Percentiles rank a stretch among this genome's conserved stretches.
phyloP scores from a whole-genome alignment of 2,797 vertebrate genomes.

The Arrhamphus sclerolepis region DNA sequence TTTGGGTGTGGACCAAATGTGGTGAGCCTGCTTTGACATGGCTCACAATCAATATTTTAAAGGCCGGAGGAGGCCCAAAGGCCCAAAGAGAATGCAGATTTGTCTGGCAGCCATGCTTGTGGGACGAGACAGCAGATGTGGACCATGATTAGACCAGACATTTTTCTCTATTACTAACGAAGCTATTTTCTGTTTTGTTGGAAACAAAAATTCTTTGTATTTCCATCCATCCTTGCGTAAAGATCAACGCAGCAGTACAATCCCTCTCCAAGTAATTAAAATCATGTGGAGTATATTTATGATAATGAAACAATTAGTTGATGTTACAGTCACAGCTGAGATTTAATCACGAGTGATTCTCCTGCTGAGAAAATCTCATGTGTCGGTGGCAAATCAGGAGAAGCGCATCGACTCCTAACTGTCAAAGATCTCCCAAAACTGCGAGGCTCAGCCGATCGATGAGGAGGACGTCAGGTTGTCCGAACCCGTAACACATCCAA shows the following conservation, averaged over 20 bases:
- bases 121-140: too few relatives aligned
- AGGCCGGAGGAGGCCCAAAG: too few relatives aligned
- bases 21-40: too few relatives aligned
- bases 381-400: neutral
- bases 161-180: too few relatives aligned
- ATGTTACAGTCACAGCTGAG: slow-evolving; percentile 12
- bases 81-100: too few relatives aligned
- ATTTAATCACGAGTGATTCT: slow-evolving; percentile 28
- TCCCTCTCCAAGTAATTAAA: slow-evolving; percentile 4
- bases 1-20: too few relatives aligned
- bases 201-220: too few relatives aligned
- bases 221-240: neutral
- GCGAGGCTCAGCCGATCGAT: slow-evolving; percentile 31
- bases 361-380: slow-evolving; percentile 7
- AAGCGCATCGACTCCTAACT: neutral
- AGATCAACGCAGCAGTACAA: neutral
- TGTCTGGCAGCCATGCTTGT: too few relatives aligned
- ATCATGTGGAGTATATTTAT: neutral
- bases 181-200: too few relatives aligned
- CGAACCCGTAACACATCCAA: slow-evolving; percentile 17
- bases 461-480: slow-evolving; percentile 6
- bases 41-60: too few relatives aligned
- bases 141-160: too few relatives aligned
- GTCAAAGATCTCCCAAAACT: slow-evolving; percentile 12
- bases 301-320: slow-evolving; percentile 23